Conservation (phyloP, 2,888 invertebrate genomes). For the Corbicula japonica region DNA sequence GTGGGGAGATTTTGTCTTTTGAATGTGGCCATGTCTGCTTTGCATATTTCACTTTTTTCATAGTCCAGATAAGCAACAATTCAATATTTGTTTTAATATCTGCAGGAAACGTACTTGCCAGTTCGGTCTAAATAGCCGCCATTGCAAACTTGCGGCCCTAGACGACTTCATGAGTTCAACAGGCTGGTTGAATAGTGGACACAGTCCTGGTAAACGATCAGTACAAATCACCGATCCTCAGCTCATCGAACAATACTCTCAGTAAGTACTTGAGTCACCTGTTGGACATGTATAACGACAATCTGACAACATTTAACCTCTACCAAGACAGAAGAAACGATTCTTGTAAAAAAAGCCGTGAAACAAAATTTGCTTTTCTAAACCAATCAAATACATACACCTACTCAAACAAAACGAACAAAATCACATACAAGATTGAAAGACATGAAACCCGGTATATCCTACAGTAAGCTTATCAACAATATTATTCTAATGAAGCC, state of each 20-base stretch:
- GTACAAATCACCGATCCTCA: conserved; percentile 30
- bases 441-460: too few relatives aligned
- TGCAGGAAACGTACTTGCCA: conserved; percentile 70
- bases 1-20: not conserved
- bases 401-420: too few relatives aligned
- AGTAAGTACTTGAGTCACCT: conserved; percentile 13
- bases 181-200: conserved; percentile 68
- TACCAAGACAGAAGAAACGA: too few relatives aligned
- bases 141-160: conserved; percentile 67
- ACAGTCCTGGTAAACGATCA: conserved; percentile 71
- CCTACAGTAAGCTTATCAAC: too few relatives aligned
- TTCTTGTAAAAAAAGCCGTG: too few relatives aligned
- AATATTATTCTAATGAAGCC: too few relatives aligned
- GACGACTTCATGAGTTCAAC: conserved; percentile 60
- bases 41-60: not conserved
- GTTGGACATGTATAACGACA: too few relatives aligned
- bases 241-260: conserved; percentile 7
- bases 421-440: too few relatives aligned
- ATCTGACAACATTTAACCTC: too few relatives aligned
- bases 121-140: conserved; percentile 72
- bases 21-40: not conserved
- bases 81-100: not conserved
- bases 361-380: too few relatives aligned
- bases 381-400: too few relatives aligned
- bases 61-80: too few relatives aligned